Percentiles rank a stretch among this genome's conserved stretches.
Evolutionary conservation across 2,888 invertebrate species (phyloP).

Genomic region (Caenorhabditis wallacei): DNA sequence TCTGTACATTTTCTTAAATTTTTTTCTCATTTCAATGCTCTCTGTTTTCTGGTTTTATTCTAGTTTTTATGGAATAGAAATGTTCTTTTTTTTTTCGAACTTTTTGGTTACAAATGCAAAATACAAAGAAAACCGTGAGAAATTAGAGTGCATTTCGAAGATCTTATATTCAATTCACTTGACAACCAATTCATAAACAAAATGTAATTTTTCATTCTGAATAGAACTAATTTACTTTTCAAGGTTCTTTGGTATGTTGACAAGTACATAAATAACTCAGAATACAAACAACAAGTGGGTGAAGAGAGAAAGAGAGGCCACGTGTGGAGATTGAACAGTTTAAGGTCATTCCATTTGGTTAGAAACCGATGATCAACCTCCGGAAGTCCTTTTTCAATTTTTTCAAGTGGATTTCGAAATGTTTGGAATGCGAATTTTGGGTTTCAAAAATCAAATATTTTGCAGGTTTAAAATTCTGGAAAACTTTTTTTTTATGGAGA

Average conservation of each 20-base stretch:
- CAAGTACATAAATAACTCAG: constrained; percentile 22
- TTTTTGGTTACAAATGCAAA: too few relatives aligned
- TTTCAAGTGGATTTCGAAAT: constrained; percentile 17
- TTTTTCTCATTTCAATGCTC: constrained; percentile 4
- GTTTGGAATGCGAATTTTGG: not conserved
- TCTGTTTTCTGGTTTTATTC: not conserved
- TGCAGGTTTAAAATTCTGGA: not conserved
- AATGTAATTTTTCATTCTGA: not conserved
- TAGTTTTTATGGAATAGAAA: too few relatives aligned
- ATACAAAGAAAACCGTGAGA: too few relatives aligned
- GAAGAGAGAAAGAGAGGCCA: not conserved
- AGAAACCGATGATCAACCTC: constrained; percentile 42
- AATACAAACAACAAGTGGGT: constrained; percentile 26
- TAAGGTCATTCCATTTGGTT: constrained; percentile 22
- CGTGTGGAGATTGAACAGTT: constrained; percentile 10
- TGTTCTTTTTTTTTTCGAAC: too few relatives aligned
- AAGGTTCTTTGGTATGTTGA: constrained; percentile 22
- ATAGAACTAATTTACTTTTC: constrained; percentile 7
- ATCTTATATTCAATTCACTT: too few relatives aligned
- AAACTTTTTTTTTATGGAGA: too few relatives aligned
- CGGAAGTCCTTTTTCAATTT: constrained; percentile 16
- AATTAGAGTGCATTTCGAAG: too few relatives aligned
- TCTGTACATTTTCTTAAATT: constrained; percentile 18
- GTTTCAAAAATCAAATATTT: constrained; percentile 6
- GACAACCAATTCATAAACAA: too few relatives aligned